Evolutionary conservation across 2,888 invertebrate species (phyloP), one percentile per base, ranked within the genome.

Genomic region (Adelognathus sp.): DNA sequence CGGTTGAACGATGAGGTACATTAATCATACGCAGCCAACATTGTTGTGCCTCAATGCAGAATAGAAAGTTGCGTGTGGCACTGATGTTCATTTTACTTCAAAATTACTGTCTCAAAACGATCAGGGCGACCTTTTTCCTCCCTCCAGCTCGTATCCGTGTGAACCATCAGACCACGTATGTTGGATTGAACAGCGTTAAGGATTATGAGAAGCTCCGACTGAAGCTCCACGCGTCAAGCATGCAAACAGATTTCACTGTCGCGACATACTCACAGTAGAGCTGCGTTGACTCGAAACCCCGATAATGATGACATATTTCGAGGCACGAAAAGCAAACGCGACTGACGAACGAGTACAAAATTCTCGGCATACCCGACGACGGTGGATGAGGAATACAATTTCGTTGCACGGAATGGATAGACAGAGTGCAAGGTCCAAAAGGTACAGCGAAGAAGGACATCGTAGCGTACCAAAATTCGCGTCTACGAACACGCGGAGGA

Each of bases 401-500:
- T 54, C 21, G 44, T 41, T 33, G 31, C 58, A 60, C 21, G n/a
- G 36, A 58, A 58, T 52, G 50, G 56, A 24, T 54, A 36, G 58
- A 71, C 33, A 3, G 39, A 50, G 44, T 14, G 33, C 21, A 11
- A n/a, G n/a, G n/a, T n/a, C n/a, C n/a, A n/a, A 14, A 56, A 46
- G 31, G 9, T 33, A 36, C 21, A 60, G 27, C 33, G 70, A 50
- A 58, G 46, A 46, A 39, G 46, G 54, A 60, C 60, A 31, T n/a
- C 50, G 63, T 76, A 75, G 72, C 63, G 66, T 52, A 81, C 69
- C 44, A 75, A 79, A 81, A 81, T 82, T 81, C 80, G 74, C 73
- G 75, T 72, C 70, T 78, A 73, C 69, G 69, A 77, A 83, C 67
- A 75, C 77, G 79, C 44, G 52, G 73, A 80, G 78, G 81, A 81